Evolutionary conservation across 2,888 invertebrate species (phyloP).

Genomic region (Malacosoma neustria): DNA sequence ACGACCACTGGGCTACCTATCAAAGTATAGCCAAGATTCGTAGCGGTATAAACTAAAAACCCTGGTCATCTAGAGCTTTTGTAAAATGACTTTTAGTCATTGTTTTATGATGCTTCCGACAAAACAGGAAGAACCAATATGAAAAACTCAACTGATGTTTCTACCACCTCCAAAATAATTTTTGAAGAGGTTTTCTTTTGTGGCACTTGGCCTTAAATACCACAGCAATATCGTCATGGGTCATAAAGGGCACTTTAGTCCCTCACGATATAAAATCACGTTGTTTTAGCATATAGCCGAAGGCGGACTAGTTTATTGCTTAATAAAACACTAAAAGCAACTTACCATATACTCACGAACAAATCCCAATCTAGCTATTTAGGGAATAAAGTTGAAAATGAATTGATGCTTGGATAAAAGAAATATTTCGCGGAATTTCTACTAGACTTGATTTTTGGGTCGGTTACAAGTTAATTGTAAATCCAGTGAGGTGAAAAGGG

Average conservation of each 20-base stretch:
- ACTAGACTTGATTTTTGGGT: background rate
- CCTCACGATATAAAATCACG: constrained; percentile 27
- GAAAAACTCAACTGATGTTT: too few species aligned
- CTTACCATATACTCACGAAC: constrained; percentile 5
- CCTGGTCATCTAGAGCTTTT: too few species aligned
- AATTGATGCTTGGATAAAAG: background rate
- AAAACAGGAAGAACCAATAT: too few species aligned
- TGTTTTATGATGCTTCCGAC: too few species aligned
- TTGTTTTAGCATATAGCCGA: constrained; percentile 16
- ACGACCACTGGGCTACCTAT: too few species aligned
- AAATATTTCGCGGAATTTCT: background rate
- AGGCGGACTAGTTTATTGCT: constrained; percentile 21
- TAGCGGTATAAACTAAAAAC: too few species aligned
- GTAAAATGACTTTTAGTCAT: too few species aligned
- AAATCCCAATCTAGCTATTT: background rate
- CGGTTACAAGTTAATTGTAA: background rate
- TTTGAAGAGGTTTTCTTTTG: background rate
- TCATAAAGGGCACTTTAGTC: constrained; percentile 19
- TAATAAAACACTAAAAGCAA: constrained; percentile 16
- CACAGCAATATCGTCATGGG: constrained; percentile 14
- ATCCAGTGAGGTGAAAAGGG: background rate
- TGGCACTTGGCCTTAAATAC: constrained; percentile 15
- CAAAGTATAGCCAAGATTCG: too few species aligned
- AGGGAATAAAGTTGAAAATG: too few species aligned
- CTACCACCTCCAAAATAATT: background rate